Conservation (phyloP, 2,888 invertebrate species). For the Catotricha subobsoleta region DNA sequence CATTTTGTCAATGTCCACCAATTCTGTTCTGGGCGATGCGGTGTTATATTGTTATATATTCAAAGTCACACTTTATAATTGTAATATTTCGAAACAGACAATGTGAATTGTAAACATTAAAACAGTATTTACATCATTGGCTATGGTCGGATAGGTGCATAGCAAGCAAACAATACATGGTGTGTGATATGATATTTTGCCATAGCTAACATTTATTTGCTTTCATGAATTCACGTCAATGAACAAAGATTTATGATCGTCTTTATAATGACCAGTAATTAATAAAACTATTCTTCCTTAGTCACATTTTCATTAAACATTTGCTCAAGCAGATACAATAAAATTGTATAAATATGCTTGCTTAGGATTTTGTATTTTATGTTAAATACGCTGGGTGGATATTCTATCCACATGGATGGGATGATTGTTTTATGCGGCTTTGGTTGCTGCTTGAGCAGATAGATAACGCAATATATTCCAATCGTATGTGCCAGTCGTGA, state of each 20-base stretch:
- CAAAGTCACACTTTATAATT: not conserved
- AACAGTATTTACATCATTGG: not conserved
- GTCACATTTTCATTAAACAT: not conserved
- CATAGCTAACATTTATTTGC: not conserved
- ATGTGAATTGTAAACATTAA: not conserved
- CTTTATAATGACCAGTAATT: constrained; percentile 1
- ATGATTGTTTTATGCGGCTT: not conserved
- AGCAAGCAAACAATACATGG: not conserved
- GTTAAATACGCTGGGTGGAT: not conserved
- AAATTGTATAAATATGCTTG: not conserved
- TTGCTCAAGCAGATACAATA: not conserved
- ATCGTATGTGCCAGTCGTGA: not conserved
- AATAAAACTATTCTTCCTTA: not conserved
- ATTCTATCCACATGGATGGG: not conserved
- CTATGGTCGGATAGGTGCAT: not conserved
- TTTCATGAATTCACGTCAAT: not conserved
- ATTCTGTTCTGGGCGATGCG: no score
- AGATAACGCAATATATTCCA: not conserved
- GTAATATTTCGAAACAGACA: no score
- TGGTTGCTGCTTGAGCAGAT: not conserved
- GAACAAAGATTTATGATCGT: not conserved
- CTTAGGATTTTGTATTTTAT: not conserved
- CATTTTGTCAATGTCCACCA: constrained; percentile 3
- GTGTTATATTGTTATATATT: not conserved
- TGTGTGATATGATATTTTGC: not conserved